phyloP scores from a whole-genome alignment of 1,140 invertebrate genomes.

The Leptonema lineaticorne region DNA sequence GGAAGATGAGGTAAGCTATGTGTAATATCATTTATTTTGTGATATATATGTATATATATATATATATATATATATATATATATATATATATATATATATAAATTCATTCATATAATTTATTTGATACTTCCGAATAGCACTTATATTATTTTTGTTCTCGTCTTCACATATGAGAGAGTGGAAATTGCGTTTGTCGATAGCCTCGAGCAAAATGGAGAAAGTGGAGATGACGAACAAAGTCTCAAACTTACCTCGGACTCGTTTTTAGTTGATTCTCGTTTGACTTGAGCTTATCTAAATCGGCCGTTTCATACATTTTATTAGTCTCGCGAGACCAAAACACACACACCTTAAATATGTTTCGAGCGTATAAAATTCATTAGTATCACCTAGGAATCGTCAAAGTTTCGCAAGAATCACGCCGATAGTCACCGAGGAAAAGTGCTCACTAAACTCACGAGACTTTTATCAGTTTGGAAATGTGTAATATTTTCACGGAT shows the following conservation, averaged over 20 bases:
- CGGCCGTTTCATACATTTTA: neutral
- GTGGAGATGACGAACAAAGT: conserved; percentile 28
- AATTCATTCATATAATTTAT: too few relatives aligned
- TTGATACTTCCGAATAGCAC: too few relatives aligned
- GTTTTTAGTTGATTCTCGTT: conserved; percentile 4
- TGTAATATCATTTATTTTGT: too few relatives aligned
- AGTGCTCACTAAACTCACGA: neutral
- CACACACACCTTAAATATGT: neutral
- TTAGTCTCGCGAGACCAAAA: neutral
- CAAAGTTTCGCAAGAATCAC: neutral
- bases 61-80: too few relatives aligned
- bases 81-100: too few relatives aligned
- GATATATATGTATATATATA: too few relatives aligned
- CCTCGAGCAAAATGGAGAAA: conserved; percentile 16
- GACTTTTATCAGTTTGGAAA: neutral
- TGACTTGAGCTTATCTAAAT: conserved; percentile 7
- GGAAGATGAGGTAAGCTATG: too few relatives aligned
- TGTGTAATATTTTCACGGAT: too few relatives aligned
- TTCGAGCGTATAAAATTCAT: too few relatives aligned
- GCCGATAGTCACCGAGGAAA: neutral
- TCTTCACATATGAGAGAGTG: conserved; percentile 24
- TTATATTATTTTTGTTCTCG: too few relatives aligned
- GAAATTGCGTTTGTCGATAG: conserved; percentile 1
- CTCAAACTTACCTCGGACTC: conserved; percentile 16
- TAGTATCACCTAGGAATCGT: too few relatives aligned